Percentiles rank a stretch among this genome's conserved stretches.
Evolutionary conservation across 2,888 invertebrate genomes (phyloP).

Genomic region (Yponomeuta evonymella): DNA sequence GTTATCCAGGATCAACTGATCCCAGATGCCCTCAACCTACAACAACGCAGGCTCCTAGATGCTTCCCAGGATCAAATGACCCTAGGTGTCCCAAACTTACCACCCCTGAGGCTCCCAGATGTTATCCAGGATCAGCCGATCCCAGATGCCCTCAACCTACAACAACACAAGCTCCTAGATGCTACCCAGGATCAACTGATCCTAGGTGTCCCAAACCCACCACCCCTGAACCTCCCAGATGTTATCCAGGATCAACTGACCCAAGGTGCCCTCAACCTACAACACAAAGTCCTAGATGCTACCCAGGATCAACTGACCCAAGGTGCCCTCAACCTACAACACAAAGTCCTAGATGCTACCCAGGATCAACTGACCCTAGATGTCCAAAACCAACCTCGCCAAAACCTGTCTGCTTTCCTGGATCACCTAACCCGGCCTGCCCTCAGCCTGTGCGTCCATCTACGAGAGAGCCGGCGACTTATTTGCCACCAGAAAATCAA

Average conservation of each 20-base stretch:
- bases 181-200: constrained; percentile 46
- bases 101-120: constrained; percentile 26
- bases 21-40: constrained; percentile 34
- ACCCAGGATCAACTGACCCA: constrained; percentile 28
- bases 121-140: constrained; percentile 36
- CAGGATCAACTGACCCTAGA: constrained; percentile 25
- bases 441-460: constrained; percentile 23
- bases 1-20: constrained; percentile 34
- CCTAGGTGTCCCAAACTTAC: constrained; percentile 38
- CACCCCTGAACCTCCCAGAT: constrained; percentile 27
- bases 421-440: constrained; percentile 23
- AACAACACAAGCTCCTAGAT: constrained; percentile 24
- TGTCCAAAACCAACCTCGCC: constrained; percentile 31
- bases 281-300: constrained; percentile 24
- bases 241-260: constrained; percentile 37
- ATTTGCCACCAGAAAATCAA: constrained; percentile 29
- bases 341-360: constrained; percentile 16
- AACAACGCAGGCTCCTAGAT: constrained; percentile 24
- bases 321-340: constrained; percentile 21
- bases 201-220: constrained; percentile 41
- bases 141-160: constrained; percentile 25
- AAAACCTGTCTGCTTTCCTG: constrained; percentile 29
- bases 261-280: constrained; percentile 24
- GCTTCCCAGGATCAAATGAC: constrained; percentile 46
- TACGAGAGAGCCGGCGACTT: constrained; percentile 28